Evolutionary conservation across 92 coral and sea anemone genomes (phyloP).

Genomic region (Zoanthus sansibaricus): DNA sequence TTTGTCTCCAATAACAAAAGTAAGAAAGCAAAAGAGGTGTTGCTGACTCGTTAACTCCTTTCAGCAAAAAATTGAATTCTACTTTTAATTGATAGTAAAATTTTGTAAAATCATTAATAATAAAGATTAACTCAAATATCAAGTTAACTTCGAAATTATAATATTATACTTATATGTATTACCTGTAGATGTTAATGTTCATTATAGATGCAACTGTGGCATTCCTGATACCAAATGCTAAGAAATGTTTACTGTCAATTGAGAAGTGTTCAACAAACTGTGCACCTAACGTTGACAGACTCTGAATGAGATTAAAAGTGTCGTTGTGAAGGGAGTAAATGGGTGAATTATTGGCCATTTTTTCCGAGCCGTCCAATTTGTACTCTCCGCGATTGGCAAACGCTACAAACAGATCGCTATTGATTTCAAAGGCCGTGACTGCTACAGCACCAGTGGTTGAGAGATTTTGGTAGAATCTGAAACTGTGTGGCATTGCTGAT

Average conservation of each 20-base stretch:
- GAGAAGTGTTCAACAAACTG: conserved; percentile 24
- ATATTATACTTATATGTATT: background rate
- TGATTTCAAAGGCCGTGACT: conserved; percentile 36
- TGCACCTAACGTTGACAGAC: conserved; percentile 27
- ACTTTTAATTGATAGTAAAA: too few species aligned
- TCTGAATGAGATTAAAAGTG: conserved; percentile 15
- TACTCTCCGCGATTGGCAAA: conserved; percentile 34
- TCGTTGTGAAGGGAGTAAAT: conserved; percentile 16
- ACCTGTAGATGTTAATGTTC: conserved; percentile 31
- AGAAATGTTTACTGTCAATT: conserved; percentile 23
- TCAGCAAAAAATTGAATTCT: too few species aligned
- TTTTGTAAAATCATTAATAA: too few species aligned
- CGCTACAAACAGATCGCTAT: background rate
- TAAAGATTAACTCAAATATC: too few species aligned
- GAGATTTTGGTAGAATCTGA: conserved; percentile 16
- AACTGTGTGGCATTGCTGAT: conserved; percentile 2
- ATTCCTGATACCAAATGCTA: conserved; percentile 22
- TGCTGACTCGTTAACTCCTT: too few species aligned
- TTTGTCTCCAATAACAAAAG: too few species aligned
- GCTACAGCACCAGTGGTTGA: conserved; percentile 35
- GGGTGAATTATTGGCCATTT: conserved; percentile 17
- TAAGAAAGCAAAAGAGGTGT: too few species aligned
- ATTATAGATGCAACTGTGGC: conserved; percentile 10
- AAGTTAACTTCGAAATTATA: too few species aligned
- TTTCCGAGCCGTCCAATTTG: conserved; percentile 13